phyloP scores from a whole-genome alignment of 2,113 vertebrate genomes.

The Lipotes vexillifer region DNA sequence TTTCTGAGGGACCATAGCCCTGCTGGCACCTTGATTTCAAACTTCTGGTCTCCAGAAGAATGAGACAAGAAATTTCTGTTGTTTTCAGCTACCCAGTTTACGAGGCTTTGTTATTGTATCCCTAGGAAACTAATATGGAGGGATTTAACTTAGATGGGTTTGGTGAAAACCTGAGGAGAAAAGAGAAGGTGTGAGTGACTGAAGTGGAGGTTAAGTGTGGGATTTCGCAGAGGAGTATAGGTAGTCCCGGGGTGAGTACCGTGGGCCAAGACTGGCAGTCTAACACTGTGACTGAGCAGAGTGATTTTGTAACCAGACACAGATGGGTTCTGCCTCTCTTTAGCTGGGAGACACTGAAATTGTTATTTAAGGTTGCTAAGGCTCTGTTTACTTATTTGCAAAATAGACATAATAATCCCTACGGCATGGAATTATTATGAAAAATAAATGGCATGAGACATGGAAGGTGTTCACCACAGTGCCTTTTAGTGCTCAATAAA shows the following conservation, averaged over 20 bases:
- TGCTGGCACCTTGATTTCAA: not conserved
- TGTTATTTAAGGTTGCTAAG: not conserved
- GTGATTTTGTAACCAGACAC: not conserved
- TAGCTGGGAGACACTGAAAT: not conserved
- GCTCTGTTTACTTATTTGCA: not conserved
- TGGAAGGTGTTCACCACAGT: not conserved
- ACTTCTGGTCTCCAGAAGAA: not conserved
- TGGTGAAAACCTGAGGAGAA: not conserved
- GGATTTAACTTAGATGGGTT: not conserved
- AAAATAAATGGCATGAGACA: not conserved
- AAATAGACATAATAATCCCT: not conserved
- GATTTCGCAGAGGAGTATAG: not conserved
- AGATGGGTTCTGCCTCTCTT: not conserved
- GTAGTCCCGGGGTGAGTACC: not conserved
- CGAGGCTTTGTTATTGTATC: not conserved
- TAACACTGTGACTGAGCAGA: not conserved
- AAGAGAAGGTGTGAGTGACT: not conserved
- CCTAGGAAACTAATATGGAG: not conserved
- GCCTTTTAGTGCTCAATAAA: constrained; percentile 38
- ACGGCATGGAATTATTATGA: not conserved
- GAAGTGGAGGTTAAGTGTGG: not conserved
- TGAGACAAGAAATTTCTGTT: not conserved
- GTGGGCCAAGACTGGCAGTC: rapidly evolving
- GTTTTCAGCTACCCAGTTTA: not conserved
- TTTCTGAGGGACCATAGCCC: not conserved